These are phyloP conservation scores for Cryptops parisi DNA, from an alignment of 2,888 invertebrate species.

Conservation along the genomic window DNA sequence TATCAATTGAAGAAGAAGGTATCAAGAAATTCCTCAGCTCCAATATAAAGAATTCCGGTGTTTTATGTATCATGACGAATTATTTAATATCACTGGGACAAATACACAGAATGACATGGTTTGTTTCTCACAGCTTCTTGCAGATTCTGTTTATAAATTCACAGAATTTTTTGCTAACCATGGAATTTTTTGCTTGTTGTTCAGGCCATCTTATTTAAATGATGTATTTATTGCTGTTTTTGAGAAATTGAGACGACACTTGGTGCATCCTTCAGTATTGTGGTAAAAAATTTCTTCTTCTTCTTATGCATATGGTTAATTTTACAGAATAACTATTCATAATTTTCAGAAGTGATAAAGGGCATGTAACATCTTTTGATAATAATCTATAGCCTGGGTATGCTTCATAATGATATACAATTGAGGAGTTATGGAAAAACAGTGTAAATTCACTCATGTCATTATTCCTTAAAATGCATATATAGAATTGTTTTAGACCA, in stretches of 20 bases:
- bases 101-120: slow-evolving; percentile 11
- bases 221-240: slow-evolving; percentile 27
- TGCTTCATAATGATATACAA: no score
- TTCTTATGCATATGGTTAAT: slow-evolving; percentile 1
- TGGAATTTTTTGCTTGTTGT: slow-evolving; percentile 15
- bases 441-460: no score
- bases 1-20: slow-evolving; percentile 24
- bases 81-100: slow-evolving; percentile 13
- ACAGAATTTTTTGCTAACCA: neutral
- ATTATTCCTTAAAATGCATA: no score
- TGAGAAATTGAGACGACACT: slow-evolving; percentile 36
- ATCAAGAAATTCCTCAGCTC: slow-evolving; percentile 24
- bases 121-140: neutral
- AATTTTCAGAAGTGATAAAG: no score
- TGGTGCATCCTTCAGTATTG: slow-evolving; percentile 37
- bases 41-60: slow-evolving; percentile 24
- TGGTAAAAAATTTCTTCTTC: no score
- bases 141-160: neutral
- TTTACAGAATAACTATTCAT: no score
- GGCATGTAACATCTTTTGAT: no score
- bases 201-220: slow-evolving; percentile 27
- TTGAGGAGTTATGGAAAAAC: no score
- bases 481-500: no score
- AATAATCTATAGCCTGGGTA: no score
- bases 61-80: slow-evolving; percentile 16